Percentiles rank a stretch among this genome's conserved stretches.
Conservation (phyloP, 2,797 vertebrate genomes). For the Strix occidentalis region DNA sequence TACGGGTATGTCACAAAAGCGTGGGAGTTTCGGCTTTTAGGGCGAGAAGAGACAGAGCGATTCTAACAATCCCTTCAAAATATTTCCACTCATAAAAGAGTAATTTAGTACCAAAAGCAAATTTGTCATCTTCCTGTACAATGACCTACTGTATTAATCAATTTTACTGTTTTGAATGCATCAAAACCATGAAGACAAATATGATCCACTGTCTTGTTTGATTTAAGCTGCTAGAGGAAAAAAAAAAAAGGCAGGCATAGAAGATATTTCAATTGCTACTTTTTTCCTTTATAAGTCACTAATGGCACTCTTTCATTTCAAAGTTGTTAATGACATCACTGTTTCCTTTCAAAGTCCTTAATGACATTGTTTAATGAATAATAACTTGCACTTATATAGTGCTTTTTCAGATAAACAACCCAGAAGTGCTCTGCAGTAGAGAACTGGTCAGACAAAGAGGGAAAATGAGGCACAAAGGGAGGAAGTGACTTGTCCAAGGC, state of each 20-base stretch:
- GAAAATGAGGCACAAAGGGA: conserved; percentile 5
- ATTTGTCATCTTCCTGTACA: not conserved
- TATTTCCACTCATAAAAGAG: not conserved
- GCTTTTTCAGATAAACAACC: not conserved
- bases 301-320: not conserved
- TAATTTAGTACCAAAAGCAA: not conserved
- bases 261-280: not conserved
- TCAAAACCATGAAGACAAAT: not conserved
- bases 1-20: accelerated
- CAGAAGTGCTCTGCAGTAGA: not conserved
- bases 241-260: not conserved
- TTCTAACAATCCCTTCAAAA: not conserved
- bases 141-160: not conserved
- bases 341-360: conserved; percentile 2
- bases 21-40: not conserved
- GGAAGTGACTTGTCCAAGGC: not conserved
- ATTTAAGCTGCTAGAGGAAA: not conserved
- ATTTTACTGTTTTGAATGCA: not conserved
- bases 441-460: not conserved
- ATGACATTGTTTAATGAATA: not conserved
- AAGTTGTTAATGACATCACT: conserved; percentile 17
- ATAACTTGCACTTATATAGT: not conserved
- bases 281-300: not conserved
- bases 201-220: accelerated
- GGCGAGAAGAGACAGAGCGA: not conserved